Conservation (phyloP, 2,888 invertebrate genomes). For the Sipha maydis region DNA sequence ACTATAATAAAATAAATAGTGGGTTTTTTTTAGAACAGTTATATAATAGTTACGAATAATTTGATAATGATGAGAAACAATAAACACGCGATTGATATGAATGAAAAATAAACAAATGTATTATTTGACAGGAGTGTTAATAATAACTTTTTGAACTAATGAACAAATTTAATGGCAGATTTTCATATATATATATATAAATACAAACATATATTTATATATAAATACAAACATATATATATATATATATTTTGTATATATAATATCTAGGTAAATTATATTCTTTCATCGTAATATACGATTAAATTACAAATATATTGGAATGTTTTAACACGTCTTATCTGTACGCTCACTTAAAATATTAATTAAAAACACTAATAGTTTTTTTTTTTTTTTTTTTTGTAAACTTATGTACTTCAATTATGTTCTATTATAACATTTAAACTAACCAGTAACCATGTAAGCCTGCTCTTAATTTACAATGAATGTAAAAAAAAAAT, state of each 20-base stretch:
- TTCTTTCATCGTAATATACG: constrained; percentile 37
- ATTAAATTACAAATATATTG: constrained; percentile 57
- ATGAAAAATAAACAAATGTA: constrained; percentile 58
- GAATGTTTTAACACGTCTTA: constrained; percentile 61
- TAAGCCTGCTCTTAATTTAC: constrained; percentile 47
- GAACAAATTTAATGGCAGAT: constrained; percentile 60
- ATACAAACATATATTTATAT: constrained; percentile 32
- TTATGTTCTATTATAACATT: constrained; percentile 51
- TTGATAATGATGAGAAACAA: constrained; percentile 61
- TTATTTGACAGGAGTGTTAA: constrained; percentile 37
- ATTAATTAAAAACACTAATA: constrained; percentile 53
- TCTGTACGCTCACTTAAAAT: constrained; percentile 52
- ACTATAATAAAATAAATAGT: constrained; percentile 61
- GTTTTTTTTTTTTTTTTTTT: constrained; percentile 15
- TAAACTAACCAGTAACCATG: constrained; percentile 57
- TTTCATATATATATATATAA: constrained; percentile 45
- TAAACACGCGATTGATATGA: constrained; percentile 57
- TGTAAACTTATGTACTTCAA: constrained; percentile 37
- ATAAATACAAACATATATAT: constrained; percentile 35
- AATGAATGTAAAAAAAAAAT: constrained; percentile 36
- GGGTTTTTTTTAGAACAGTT: constrained; percentile 43
- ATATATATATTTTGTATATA: constrained; percentile 33
- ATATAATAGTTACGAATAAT: constrained; percentile 50
- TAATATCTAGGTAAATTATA: constrained; percentile 48
- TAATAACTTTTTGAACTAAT: constrained; percentile 48